Base-by-base conservation (phyloP, 2,797 vertebrate species). In the Tiaroga cobitis region DNA sequence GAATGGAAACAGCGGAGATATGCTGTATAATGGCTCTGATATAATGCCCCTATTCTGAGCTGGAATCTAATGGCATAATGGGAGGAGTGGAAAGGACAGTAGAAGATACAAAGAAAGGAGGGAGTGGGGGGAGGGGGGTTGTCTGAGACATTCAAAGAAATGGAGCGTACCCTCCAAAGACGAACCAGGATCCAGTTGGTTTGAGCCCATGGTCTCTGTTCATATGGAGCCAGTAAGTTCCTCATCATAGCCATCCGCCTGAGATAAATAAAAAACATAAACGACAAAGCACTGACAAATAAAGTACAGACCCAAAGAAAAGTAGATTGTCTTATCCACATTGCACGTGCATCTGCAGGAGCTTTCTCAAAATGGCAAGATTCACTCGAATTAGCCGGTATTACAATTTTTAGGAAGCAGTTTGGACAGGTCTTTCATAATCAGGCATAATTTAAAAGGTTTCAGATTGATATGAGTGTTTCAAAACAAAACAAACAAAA, bases 111-210 rank as follows among this genome's bases (percentile, higher is more conserved):
- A 63, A 43, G 70, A 51, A 29, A 80, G 16, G 6, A 72, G 21
- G 34, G 29, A 49, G 7, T 54, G 41, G n/a, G 8, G 24, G 37
- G 24, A 8, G 13, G 11, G 29, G 16, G 13, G 37, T 24, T 8
- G 11, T 19, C 19, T 29, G 18, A 59, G 15, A 6, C 3, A 65
- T 11, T 72, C 56, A 51, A 73, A 69, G 5, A 59, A 63, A 86
- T 9, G 39, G 41, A 24, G 6, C 21, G 16, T 89, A 99, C 98
- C 95, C 97, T 96, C 98, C 98, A 99, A 34, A 99, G 95, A 85
- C 98, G 93, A 88, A 99, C 98, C 0, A 99, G 96, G 90, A 99
- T 99, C 98, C 98, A 99, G 94, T 99, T 99, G 89, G 98, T 99
- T 93, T 99, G 98, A 26, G 98, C 98, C 98, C 98, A 99, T 8